Conservation (phyloP, 2,888 invertebrate species). For the Mechanitis messenoides region DNA sequence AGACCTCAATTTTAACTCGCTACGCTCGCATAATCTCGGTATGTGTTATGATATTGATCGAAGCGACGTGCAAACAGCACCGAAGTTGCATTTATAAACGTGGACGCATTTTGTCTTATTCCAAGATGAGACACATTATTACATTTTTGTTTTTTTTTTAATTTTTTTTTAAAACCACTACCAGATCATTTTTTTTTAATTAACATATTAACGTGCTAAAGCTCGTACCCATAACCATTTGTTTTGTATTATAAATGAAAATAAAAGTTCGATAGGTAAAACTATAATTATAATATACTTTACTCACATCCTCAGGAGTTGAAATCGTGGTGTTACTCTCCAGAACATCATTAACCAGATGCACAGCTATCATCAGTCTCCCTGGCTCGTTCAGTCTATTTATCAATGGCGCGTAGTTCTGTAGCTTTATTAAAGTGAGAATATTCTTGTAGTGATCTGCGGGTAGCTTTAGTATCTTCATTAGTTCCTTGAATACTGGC, state of each 20-base stretch:
- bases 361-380: slow-evolving; percentile 89
- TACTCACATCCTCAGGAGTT: slow-evolving; percentile 88
- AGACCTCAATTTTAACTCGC: too few species aligned
- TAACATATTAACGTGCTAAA: too few species aligned
- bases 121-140: too few species aligned
- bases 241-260: not conserved
- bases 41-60: too few species aligned
- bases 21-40: too few species aligned
- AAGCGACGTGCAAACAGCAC: too few species aligned
- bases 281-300: not conserved
- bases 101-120: too few species aligned
- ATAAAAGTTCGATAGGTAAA: not conserved
- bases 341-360: slow-evolving; percentile 91
- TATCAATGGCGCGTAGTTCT: slow-evolving; percentile 90
- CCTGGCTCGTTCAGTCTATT: slow-evolving; percentile 92
- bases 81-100: too few species aligned
- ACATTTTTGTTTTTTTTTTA: too few species aligned
- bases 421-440: slow-evolving; percentile 88
- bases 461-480: slow-evolving; percentile 94
- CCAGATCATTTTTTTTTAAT: too few species aligned
- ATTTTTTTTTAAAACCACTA: too few species aligned
- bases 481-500: slow-evolving; percentile 93
- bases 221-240: too few species aligned
- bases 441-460: slow-evolving; percentile 96
- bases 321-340: slow-evolving; percentile 93